phyloP scores from a whole-genome alignment of 2,888 invertebrate species.

The Pachydiplax longipennis region DNA sequence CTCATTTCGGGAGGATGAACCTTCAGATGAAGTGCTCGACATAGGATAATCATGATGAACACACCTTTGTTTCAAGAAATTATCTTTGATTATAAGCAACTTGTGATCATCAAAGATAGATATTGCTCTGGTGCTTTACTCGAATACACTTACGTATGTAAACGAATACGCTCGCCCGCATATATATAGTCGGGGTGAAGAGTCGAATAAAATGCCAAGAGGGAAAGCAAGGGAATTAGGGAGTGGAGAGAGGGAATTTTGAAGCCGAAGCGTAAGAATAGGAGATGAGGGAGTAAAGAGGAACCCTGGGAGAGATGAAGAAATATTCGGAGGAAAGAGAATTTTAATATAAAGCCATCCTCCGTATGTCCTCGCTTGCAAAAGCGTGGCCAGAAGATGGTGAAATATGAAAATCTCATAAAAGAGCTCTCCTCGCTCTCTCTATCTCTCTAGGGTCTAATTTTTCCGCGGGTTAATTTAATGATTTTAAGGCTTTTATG shows the following conservation, averaged over 20 bases:
- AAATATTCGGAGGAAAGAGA: neutral
- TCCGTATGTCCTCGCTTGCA: neutral
- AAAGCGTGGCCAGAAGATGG: neutral
- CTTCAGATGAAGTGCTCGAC: too few species aligned
- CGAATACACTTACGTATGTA: too few species aligned
- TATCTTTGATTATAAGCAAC: too few species aligned
- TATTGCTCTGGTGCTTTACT: too few species aligned
- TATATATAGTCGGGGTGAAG: neutral
- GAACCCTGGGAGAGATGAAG: neutral
- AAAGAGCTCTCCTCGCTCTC: neutral
- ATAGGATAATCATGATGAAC: too few species aligned
- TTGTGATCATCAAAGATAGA: too few species aligned
- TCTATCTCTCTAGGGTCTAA: neutral
- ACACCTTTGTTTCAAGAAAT: too few species aligned
- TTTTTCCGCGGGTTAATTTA: slow-evolving; percentile 35
- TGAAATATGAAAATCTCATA: slow-evolving; percentile 29
- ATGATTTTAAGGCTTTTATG: neutral
- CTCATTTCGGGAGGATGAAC: too few species aligned
- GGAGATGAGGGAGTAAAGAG: neutral
- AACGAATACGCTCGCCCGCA: too few species aligned
- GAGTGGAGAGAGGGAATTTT: neutral
- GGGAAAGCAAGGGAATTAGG: neutral
- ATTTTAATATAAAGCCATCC: slow-evolving; percentile 14
- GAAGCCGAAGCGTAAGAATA: neutral
- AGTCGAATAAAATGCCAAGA: too few species aligned